Evolutionary conservation across 1,140 invertebrate species (phyloP), one percentile per base, ranked within the genome.

Genomic region (Drosophila sechellia): DNA sequence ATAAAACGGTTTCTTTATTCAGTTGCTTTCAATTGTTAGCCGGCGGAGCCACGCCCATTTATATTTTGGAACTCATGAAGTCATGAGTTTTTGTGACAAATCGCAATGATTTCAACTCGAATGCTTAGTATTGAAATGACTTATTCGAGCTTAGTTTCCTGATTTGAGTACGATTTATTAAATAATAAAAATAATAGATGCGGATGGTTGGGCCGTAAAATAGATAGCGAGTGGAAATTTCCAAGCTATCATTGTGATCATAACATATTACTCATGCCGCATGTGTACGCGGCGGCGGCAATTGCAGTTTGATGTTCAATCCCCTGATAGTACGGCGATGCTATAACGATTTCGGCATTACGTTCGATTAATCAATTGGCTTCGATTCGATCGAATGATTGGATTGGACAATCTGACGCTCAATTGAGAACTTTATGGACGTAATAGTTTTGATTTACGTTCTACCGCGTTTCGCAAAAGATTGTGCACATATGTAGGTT

Each of bases 231-330:
- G 15, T 15, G 15, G 27, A 53, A 53, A 13, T 37, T 53, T 37
- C 34, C 50, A 17, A n/a, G n/a, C 15, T 53, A 53, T 53, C 25
- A 13, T 53, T 53, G 34, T 6, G 15, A 12, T 12, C 34, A 20
- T n/a, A 37, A 22, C 1, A 2, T 27, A 31, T 17, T 17, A 57
- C 15, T 4, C 10, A 45, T 45, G 6, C 15, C n/a, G 15, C 48
- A 35, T 20, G 49, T 50, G 49, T 17, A 31, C 17, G 17, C 17
- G 17, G 17, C 49, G 40, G 52, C 37, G 49, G 40, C 37, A 40
- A 31, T 42, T 64, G 50, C 75, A 56, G 73, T 77, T 80, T 48
- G 45, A 48, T 77, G 72, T 77, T 81, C 72, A 68, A 80, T 72
- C 53, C 61, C 76, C 46, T 55, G 66, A 70, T 70, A 52, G 39